These are phyloP conservation scores for Montifringilla adamsi DNA, from an alignment of 2,113 vertebrate species.

Conservation along the genomic window DNA sequence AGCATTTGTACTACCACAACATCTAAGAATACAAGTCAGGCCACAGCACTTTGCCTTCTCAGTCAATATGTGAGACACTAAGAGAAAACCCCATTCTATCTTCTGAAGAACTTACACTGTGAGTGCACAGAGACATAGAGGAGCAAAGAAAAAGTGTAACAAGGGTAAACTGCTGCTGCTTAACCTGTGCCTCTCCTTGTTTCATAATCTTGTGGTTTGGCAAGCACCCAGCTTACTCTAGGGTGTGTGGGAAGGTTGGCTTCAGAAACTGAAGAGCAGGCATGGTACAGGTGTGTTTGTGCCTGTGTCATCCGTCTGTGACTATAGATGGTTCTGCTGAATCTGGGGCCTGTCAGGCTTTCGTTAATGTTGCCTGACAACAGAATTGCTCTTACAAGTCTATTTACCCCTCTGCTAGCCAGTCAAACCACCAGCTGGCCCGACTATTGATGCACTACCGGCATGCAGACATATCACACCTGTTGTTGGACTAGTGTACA, in stretches of 20 bases:
- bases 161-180: neutral
- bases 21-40: neutral
- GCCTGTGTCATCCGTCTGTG: neutral
- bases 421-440: neutral
- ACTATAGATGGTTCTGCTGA: neutral
- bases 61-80: neutral
- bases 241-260: neutral
- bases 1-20: neutral
- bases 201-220: conserved; percentile 24
- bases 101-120: neutral
- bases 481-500: neutral
- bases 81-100: neutral
- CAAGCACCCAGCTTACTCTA: neutral
- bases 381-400: neutral
- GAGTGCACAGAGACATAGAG: neutral
- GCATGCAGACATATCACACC: neutral
- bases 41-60: neutral
- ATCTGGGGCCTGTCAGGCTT: neutral
- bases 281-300: conserved; percentile 6
- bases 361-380: neutral
- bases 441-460: neutral
- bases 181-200: neutral
- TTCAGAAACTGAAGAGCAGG: neutral
- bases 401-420: neutral
- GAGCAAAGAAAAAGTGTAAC: neutral